Base-by-base conservation (phyloP, 2,888 invertebrate species). In the Ceraclea dissimilis region DNA sequence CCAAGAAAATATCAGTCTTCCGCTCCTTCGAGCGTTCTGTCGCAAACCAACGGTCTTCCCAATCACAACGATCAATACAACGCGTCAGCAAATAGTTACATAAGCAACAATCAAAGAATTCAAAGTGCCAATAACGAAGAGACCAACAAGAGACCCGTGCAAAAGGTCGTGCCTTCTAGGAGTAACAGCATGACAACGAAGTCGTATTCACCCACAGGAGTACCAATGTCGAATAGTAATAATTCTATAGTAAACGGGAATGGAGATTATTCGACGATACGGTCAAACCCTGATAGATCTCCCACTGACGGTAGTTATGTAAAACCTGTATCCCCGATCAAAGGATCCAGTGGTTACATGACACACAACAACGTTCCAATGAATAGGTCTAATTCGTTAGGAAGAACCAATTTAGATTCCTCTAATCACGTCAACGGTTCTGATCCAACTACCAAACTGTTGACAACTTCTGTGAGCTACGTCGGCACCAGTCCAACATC, bases 101-200 rank as follows among this genome's bases (percentile, higher is more conserved):
- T 21, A 33, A 51, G 19, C 46, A 57, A 44, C 51, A 39, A 39
- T 39, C 39, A 39, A 16, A 4, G 39, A 16, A 39, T 39, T 8
- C 49, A 43, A 10, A 48, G 49, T 16, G 33, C 21, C 2, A 54
- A 61, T 46, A 52, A 59, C 17, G 22, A 44, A 31, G 19, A 50
- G 18, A 31, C 46, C 33, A 60, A 78, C 62, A 84, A 82, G 67
- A 81, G 85, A 67, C 89, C 89, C 6, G 82, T 89, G 19, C 88
- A 88, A 68, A 90, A 89, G 72, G 89, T 89, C 6, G 84, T 83
- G 26, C 88, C 89, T 2, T 88, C 88, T n/a, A 79, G 88, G 63
- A 86, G 85, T 65, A 39, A 39, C 13, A 39, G 39, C 39, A 39
- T 39, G 39, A 79, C 69, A 59, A 64, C 56, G 21, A 60, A 60